Evolutionary conservation across 2,113 vertebrate species (phyloP).

Genomic region (Rhinopomastus cyanomelas): DNA sequence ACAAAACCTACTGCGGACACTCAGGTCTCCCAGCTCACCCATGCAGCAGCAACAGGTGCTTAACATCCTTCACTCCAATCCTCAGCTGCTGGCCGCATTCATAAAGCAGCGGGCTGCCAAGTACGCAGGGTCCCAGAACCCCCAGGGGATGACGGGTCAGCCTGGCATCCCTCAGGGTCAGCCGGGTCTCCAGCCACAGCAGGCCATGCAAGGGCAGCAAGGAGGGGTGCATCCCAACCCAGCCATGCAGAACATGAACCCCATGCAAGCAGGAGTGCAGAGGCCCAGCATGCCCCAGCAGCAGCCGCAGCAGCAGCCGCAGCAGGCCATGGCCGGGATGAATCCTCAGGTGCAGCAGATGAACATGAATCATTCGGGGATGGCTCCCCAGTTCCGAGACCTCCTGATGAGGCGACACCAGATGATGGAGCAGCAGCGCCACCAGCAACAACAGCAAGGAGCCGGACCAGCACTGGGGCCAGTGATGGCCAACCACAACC

Average conservation of each 20-base stretch:
- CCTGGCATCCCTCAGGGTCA: constrained; percentile 76
- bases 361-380: constrained; percentile 81
- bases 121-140: constrained; percentile 82
- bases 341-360: constrained; percentile 81
- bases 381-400: constrained; percentile 88
- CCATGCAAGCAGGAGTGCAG: constrained; percentile 76
- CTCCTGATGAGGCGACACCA: constrained; percentile 86
- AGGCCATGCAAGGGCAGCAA: constrained; percentile 76
- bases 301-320: constrained; percentile 67
- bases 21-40: constrained; percentile 85
- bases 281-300: constrained; percentile 76
- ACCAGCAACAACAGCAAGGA: constrained; percentile 79
- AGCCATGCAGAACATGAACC: constrained; percentile 79
- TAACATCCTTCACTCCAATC: constrained; percentile 96
- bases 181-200: constrained; percentile 71
- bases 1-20: constrained; percentile 82
- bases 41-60: constrained; percentile 94
- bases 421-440: constrained; percentile 83
- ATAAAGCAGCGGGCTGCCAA: constrained; percentile 94
- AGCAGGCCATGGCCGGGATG: constrained; percentile 77
- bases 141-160: constrained; percentile 75
- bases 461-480: constrained; percentile 67
- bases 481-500: constrained; percentile 84
- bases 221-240: constrained; percentile 74
- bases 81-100: constrained; percentile 94